A percentile compares a stretch with the other conserved stretches of the same genome.
Conservation (phyloP, 1,140 invertebrate genomes). For the Hycleus cichorii region DNA sequence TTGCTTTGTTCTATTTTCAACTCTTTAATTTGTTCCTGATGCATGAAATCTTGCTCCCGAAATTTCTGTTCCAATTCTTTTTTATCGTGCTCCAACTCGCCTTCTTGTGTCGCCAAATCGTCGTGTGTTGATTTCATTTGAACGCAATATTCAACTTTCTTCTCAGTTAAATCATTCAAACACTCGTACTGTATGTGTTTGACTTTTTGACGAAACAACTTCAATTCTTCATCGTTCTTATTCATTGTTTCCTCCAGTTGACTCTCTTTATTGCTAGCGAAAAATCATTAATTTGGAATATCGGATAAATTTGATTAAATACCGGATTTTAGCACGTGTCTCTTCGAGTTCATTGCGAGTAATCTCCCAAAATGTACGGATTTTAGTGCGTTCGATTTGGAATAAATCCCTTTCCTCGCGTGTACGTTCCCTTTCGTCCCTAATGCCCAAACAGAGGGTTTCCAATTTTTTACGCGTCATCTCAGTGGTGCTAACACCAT, state of each 20-base stretch:
- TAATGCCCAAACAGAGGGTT: constrained; percentile 75
- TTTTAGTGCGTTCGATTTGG: constrained; percentile 89
- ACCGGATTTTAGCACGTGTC: constrained; percentile 58
- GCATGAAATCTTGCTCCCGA: constrained; percentile 61
- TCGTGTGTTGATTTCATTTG: constrained; percentile 67
- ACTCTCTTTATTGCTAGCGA: constrained; percentile 67
- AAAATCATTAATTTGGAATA: neutral
- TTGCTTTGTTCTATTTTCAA: constrained; percentile 51
- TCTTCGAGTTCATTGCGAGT: constrained; percentile 78
- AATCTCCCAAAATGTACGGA: constrained; percentile 91
- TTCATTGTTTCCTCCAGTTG: constrained; percentile 82
- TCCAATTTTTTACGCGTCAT: constrained; percentile 92
- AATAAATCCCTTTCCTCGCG: constrained; percentile 93
- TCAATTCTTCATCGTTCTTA: constrained; percentile 78
- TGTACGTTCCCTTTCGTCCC: constrained; percentile 88
- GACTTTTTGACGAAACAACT: constrained; percentile 86
- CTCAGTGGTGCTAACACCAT: constrained; percentile 84
- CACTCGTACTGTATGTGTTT: constrained; percentile 90
- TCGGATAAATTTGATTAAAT: neutral
- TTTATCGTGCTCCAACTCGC: constrained; percentile 72
- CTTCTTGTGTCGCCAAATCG: constrained; percentile 65
- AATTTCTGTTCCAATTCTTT: constrained; percentile 62
- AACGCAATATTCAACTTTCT: constrained; percentile 69
- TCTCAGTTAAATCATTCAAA: constrained; percentile 70
- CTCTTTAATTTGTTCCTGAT: constrained; percentile 57